Conservation (phyloP, 2,888 invertebrate species). For the Cyaniris semiargus region DNA sequence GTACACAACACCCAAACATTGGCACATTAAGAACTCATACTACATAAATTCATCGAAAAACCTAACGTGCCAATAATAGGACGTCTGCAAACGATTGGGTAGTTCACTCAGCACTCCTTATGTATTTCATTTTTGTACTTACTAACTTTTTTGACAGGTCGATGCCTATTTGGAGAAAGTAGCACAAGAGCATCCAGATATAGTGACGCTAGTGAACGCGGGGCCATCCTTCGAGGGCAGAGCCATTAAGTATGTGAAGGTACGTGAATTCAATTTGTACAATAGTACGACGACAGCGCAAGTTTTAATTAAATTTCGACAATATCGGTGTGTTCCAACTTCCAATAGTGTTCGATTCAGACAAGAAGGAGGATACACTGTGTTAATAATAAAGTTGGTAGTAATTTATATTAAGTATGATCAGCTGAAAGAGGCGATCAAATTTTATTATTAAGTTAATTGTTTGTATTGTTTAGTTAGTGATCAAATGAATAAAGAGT, state of each 20-base stretch:
- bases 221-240: slow-evolving; percentile 80
- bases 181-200: slow-evolving; percentile 51
- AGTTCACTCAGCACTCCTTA: no score
- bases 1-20: no score
- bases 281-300: not conserved
- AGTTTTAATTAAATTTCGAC: slow-evolving; percentile 9
- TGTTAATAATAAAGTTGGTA: not conserved
- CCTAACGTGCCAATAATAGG: no score
- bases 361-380: not conserved
- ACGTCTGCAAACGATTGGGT: no score
- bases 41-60: no score
- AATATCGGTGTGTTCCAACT: not conserved
- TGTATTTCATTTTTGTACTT: no score
- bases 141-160: slow-evolving; percentile 47
- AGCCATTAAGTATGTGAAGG: slow-evolving; percentile 76
- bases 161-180: slow-evolving; percentile 54
- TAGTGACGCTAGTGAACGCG: slow-evolving; percentile 60
- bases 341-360: not conserved
- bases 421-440: no score
- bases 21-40: no score
- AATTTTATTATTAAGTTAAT: no score
- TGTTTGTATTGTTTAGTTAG: not conserved
- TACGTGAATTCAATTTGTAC: slow-evolving; percentile 45
- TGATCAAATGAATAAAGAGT: not conserved
- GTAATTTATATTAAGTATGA: no score